A percentile compares a stretch with the other conserved stretches of the same genome.
These are phyloP conservation scores for Meles meles DNA, from an alignment of 2,113 vertebrate species.

Conservation along the genomic window DNA sequence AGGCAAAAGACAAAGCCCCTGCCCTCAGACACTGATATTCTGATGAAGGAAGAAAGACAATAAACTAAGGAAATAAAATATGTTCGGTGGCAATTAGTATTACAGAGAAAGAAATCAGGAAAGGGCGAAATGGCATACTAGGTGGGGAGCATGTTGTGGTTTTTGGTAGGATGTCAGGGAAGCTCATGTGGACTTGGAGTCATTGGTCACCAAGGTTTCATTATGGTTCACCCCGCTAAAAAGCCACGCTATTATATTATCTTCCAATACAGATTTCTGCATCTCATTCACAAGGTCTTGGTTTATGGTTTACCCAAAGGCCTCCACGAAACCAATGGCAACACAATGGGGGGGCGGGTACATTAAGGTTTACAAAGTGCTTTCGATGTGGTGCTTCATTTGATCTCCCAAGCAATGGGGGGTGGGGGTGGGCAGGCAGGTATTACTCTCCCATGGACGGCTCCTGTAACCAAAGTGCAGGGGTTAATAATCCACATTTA, in stretches of 20 bases:
- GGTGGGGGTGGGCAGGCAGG: background rate
- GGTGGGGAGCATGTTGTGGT: accelerated
- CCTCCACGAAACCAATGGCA: background rate
- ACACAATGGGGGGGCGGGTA: background rate
- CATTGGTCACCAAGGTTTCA: background rate
- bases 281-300: background rate
- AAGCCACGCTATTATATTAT: background rate
- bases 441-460: background rate
- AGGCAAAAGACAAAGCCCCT: background rate
- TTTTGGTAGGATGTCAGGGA: background rate
- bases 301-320: background rate
- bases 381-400: background rate
- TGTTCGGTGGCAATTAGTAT: background rate
- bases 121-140: background rate
- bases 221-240: background rate
- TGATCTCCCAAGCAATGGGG: background rate
- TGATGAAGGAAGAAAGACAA: background rate
- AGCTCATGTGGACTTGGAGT: background rate
- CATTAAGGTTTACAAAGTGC: background rate
- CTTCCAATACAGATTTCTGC: background rate
- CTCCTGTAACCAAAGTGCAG: background rate
- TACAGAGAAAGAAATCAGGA: background rate
- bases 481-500: background rate
- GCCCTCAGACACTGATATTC: background rate
- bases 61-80: background rate